These are phyloP conservation scores for Pomatostomus ruficeps DNA, from an alignment of 2,113 vertebrate genomes.

Conservation along the genomic window DNA sequence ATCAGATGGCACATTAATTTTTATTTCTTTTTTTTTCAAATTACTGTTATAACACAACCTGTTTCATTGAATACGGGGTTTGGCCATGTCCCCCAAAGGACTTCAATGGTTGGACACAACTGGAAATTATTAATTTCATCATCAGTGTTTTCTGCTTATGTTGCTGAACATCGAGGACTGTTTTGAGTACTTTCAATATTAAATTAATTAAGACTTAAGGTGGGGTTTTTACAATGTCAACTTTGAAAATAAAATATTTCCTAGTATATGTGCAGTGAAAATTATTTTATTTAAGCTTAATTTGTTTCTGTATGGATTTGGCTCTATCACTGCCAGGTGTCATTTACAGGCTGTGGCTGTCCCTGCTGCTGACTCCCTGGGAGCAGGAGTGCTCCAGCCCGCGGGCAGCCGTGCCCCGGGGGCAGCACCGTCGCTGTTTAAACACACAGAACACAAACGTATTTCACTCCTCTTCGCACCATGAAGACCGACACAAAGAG, in stretches of 20 bases:
- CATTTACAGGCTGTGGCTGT: background rate
- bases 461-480: constrained; percentile 11
- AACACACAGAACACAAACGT: background rate
- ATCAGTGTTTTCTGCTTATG: background rate
- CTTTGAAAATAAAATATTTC: background rate
- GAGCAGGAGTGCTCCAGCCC: background rate
- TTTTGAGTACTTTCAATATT: background rate
- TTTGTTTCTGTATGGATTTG: background rate
- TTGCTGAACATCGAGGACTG: background rate
- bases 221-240: background rate
- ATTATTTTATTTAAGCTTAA: background rate
- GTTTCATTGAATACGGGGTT: background rate
- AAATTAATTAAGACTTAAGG: background rate
- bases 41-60: background rate
- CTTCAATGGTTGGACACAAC: background rate
- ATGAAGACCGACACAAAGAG: constrained; percentile 37
- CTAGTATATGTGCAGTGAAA: background rate
- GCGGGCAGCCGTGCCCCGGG: background rate
- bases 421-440: background rate
- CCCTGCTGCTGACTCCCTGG: background rate
- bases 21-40: background rate
- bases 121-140: background rate
- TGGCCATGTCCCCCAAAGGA: background rate
- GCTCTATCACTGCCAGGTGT: background rate
- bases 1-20: background rate